Percentiles rank a stretch among this genome's conserved stretches.
phyloP scores from a whole-genome alignment of 2,113 vertebrate species.

The Guaruba guarouba region DNA sequence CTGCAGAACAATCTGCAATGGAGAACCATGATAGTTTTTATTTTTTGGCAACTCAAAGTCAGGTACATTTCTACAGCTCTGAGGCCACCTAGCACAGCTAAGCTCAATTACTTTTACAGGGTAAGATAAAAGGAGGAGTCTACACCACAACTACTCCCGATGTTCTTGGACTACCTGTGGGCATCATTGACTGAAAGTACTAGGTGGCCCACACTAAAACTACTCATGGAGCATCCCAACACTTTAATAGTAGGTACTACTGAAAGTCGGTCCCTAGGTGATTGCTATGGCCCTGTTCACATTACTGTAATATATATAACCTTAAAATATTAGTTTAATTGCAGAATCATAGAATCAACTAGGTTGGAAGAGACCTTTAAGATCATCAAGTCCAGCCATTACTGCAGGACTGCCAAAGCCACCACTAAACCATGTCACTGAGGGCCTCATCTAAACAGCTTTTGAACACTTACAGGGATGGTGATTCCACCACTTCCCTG shows the following conservation, averaged over 20 bases:
- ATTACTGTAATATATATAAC: not conserved
- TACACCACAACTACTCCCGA: not conserved
- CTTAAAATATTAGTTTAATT: not conserved
- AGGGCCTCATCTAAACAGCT: not conserved
- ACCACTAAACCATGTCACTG: not conserved
- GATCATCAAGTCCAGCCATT: not conserved
- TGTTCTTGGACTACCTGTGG: not conserved
- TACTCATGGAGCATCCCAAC: not conserved
- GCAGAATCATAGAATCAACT: not conserved
- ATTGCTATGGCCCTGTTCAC: not conserved
- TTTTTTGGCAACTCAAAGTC: not conserved
- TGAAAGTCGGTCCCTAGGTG: not conserved
- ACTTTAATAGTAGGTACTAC: not conserved
- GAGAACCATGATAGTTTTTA: not conserved
- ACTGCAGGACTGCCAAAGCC: not conserved
- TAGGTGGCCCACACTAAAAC: not conserved
- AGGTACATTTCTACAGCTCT: not conserved
- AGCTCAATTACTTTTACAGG: not conserved
- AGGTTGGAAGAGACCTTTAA: not conserved
- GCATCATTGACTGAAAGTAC: not conserved
- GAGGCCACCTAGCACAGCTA: not conserved
- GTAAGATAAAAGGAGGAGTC: not conserved
- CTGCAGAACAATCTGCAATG: not conserved
- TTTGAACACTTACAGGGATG: not conserved
- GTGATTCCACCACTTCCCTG: not conserved